These are phyloP conservation scores for Agrochola lota DNA, from an alignment of 2,888 invertebrate genomes.

Conservation along the genomic window DNA sequence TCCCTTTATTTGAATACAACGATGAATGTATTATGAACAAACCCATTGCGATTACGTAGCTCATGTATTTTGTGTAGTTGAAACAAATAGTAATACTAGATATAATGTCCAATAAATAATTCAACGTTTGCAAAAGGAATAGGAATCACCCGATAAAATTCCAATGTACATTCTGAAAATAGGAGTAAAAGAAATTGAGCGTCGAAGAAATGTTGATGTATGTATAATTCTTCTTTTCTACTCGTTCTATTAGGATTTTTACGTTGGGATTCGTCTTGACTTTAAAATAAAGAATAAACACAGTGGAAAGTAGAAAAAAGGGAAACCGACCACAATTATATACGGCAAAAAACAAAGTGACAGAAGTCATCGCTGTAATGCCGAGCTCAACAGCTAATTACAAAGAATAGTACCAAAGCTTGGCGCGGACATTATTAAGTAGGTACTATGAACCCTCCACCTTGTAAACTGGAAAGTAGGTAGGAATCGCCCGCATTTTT, in stretches of 20 bases:
- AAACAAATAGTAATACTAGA: slow-evolving; percentile 65
- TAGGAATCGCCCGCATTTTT: slow-evolving; percentile 67
- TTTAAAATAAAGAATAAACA: slow-evolving; percentile 49
- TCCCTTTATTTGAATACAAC: slow-evolving; percentile 77
- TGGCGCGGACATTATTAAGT: slow-evolving; percentile 67
- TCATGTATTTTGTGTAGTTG: slow-evolving; percentile 60
- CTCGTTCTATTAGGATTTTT: slow-evolving; percentile 42
- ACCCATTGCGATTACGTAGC: slow-evolving; percentile 55
- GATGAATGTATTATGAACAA: slow-evolving; percentile 72
- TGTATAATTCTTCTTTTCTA: slow-evolving; percentile 57
- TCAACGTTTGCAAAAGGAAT: slow-evolving; percentile 67
- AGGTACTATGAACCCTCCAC: slow-evolving; percentile 65
- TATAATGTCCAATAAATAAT: slow-evolving; percentile 67
- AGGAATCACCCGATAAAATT: slow-evolving; percentile 66
- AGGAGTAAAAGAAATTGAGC: slow-evolving; percentile 66
- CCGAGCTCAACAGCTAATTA: slow-evolving; percentile 69
- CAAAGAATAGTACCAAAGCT: slow-evolving; percentile 62
- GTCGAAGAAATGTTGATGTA: slow-evolving; percentile 63
- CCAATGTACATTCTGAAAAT: slow-evolving; percentile 64
- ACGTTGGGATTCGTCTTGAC: slow-evolving; percentile 40
- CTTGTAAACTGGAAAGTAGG: slow-evolving; percentile 68
- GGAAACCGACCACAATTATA: slow-evolving; percentile 57
- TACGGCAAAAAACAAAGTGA: slow-evolving; percentile 60
- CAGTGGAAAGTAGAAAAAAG: slow-evolving; percentile 35
- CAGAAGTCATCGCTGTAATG: slow-evolving; percentile 64